Percentiles rank a stretch among this genome's conserved stretches.
These are phyloP conservation scores for Myotis findleyi DNA, from an alignment of 2,797 vertebrate species.

Conservation along the genomic window DNA sequence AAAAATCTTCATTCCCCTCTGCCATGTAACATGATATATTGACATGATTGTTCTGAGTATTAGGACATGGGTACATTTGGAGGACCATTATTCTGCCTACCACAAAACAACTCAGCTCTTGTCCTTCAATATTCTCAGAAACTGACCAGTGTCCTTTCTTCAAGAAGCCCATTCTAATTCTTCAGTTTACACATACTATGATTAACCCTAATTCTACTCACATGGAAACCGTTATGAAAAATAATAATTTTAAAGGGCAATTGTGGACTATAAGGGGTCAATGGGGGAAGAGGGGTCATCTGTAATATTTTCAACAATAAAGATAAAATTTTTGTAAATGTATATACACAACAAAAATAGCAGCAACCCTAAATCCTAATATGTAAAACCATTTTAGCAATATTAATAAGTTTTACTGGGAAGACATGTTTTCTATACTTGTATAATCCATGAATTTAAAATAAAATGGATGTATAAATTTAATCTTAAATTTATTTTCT, in stretches of 20 bases:
- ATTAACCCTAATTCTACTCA: conserved; percentile 27
- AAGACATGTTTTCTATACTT: background rate
- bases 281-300: too few relatives aligned
- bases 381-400: conserved; percentile 29
- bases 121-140: conserved; percentile 8
- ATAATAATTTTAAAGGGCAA: background rate
- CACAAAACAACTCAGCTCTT: background rate
- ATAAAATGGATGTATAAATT: background rate
- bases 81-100: background rate
- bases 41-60: background rate
- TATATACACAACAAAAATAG: background rate
- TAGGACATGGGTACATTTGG: background rate
- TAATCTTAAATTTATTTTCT: conserved; percentile 52
- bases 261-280: too few relatives aligned
- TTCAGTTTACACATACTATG: background rate
- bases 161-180: background rate
- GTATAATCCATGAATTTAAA: background rate
- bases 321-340: background rate
- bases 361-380: background rate
- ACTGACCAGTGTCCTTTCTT: background rate
- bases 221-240: background rate
- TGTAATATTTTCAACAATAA: too few relatives aligned
- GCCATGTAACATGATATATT: background rate
- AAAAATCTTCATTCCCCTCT: background rate
- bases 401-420: conserved; percentile 1